phyloP scores from a whole-genome alignment of 2,888 invertebrate species.

The Chaetoderma sp. region DNA sequence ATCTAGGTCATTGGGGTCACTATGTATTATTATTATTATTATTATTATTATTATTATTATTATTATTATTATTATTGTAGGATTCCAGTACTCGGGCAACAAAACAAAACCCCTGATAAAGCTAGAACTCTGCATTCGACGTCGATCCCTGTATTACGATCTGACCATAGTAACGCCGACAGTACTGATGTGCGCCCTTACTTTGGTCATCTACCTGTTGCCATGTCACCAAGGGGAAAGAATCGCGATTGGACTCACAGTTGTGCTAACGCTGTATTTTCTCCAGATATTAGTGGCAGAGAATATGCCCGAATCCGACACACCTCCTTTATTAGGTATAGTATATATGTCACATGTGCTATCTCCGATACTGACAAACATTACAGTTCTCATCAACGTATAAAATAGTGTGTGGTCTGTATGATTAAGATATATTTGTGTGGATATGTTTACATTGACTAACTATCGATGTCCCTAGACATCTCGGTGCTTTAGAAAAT shows the following conservation, averaged over 20 bases:
- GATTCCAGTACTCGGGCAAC: constrained; percentile 51
- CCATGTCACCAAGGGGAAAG: constrained; percentile 68
- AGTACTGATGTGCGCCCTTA: constrained; percentile 65
- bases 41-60: too few relatives aligned
- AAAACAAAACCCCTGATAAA: constrained; percentile 56
- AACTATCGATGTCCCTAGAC: too few relatives aligned
- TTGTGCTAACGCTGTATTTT: constrained; percentile 68
- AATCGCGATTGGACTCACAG: constrained; percentile 68
- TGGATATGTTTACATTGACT: too few relatives aligned
- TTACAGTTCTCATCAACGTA: too few relatives aligned
- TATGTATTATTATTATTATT: too few relatives aligned
- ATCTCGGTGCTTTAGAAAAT: too few relatives aligned
- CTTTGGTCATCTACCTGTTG: constrained; percentile 64
- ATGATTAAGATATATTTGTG: too few relatives aligned
- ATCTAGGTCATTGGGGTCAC: too few relatives aligned
- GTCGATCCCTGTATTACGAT: constrained; percentile 66
- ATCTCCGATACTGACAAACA: too few relatives aligned
- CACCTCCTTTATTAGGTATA: constrained; percentile 66
- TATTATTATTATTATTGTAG: constrained; percentile 38
- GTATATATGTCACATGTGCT: not conserved
- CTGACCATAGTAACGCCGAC: constrained; percentile 68
- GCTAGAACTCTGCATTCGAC: constrained; percentile 49
- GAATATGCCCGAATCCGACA: constrained; percentile 69
- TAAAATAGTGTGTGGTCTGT: too few relatives aligned
- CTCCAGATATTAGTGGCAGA: constrained; percentile 68